Evolutionary conservation across 2,888 invertebrate genomes (phyloP), one percentile per base, ranked within the genome.

Genomic region (Tipula lateralis): DNA sequence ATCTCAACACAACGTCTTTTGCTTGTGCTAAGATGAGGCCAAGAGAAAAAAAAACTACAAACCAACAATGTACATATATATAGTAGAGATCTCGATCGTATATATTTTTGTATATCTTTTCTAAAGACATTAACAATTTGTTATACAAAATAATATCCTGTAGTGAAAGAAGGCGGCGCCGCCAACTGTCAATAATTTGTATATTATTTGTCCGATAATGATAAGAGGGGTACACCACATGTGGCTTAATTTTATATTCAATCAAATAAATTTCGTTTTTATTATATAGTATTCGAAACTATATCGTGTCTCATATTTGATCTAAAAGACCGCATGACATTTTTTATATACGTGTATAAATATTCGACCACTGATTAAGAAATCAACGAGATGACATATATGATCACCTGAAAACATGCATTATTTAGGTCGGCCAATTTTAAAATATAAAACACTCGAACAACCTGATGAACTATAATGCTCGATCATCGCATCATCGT

Each of bases 151-250:
- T 39, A 39, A 39, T 66, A 24, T 66, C 66, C 66, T 66, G 66
- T 19, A 66, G 66, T 24, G 66, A 24, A 2, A 12, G 24, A 66
- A 66, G 66, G 66, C 66, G 66, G 66, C 66, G 66, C 66, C 66
- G 66, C 24, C 66, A 24, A 66, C 66, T 24, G 24, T 66, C 66
- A 24, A 66, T 66, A 66, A 66, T 66, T 66, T 50, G 44, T 50
- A 50, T 50, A 50, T 50, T 50, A 50, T 50, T 50, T 66, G 66
- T 66, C 66, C 66, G 24, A 66, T 24, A 66, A 66, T 66, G 66
- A 24, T 66, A 24, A 24, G 66, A 66, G n/a, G 44, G 44, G 44
- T 44, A n/a, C n/a, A 66, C 66, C 66, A 6, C 66, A 66, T 66
- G 66, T 24, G 1, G 66, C 66, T 66, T 66, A 66, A 66, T 66